A percentile compares a stretch with the other conserved stretches of the same genome.
phyloP scores from a whole-genome alignment of 1,140 invertebrate species.

The Apis cerana region DNA sequence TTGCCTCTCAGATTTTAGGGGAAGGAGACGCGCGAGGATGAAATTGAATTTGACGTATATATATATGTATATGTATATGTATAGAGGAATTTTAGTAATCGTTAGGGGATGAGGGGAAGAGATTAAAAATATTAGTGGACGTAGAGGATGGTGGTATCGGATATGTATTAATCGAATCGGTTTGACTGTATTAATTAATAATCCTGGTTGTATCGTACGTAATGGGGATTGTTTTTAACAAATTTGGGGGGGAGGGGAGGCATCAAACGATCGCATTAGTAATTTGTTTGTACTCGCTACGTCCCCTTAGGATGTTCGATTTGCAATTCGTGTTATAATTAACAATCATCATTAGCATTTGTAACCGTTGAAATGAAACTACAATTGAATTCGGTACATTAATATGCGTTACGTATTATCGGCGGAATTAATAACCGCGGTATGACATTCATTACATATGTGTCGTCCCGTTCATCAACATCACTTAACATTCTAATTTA shows the following conservation, averaged over 20 bases:
- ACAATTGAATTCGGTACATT: slow-evolving; percentile 30
- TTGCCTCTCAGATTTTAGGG: neutral
- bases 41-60: too few relatives aligned
- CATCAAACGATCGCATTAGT: neutral
- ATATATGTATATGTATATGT: too few relatives aligned
- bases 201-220: neutral
- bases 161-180: neutral
- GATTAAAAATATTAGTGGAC: too few relatives aligned
- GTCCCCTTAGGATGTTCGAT: slow-evolving; percentile 24
- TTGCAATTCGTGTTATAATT: slow-evolving; percentile 28
- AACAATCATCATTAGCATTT: slow-evolving; percentile 23
- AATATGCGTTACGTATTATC: slow-evolving; percentile 33
- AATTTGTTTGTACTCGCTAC: neutral
- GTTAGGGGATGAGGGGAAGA: too few relatives aligned
- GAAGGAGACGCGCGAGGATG: too few relatives aligned
- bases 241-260: neutral
- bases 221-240: neutral
- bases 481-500: slow-evolving; percentile 34
- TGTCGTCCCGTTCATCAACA: neutral
- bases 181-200: neutral
- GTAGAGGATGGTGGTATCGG: too few relatives aligned
- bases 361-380: slow-evolving; percentile 13
- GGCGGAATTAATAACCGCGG: slow-evolving; percentile 20
- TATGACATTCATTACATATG: neutral
- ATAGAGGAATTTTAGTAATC: too few relatives aligned